Base-by-base conservation (phyloP, 2,888 invertebrate species). In the Pristionchus fissidentatus region DNA sequence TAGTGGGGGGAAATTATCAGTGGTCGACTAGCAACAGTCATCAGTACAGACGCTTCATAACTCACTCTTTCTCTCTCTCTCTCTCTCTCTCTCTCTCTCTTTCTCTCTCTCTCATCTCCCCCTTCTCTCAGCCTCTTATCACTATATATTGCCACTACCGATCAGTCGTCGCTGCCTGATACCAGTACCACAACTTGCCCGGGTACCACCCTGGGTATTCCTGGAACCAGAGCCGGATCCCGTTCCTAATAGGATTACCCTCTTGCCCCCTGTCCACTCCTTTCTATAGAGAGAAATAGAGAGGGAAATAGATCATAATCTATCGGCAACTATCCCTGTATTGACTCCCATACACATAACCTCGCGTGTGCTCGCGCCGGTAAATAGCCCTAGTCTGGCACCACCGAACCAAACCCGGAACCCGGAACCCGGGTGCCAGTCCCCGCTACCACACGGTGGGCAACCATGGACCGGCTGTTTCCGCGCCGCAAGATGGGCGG, bases 231-330 rank as follows among this genome's bases (percentile, higher is more conserved):
- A 55, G 22, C n/a, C 35, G 26, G 41, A 70, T 70, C 70, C 70
- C 70, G 70, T 70, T 70, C 70, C 43, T 70, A 70, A 70, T 70
- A 70, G 70, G 70, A 70, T 70, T 70, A 70, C 70, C 70, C 70
- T 41, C 29, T 60, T 4, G 60, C 4, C 60, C 60, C 10, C 3
- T 60, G 60, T 60, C 60, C 60, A 13, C 8, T 19, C 29, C 29
- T 60, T 60, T 32, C 60, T 22, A n/a, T 10, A 3, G 38, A 38
- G 32, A 66, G 66, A 22, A 38, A 66, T 35, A 32, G 35, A 38
- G 38, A 41, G 26, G 41, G 41, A 41, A 19, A 19, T 22, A 70
- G 70, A 70, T 70, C 70, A 70, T 70, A 70, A 70, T 70, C 70
- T 70, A 19, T 26, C 70, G 7, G 19, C 38, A 7, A 15, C 41